Percentiles rank a stretch among this genome's conserved stretches.
Evolutionary conservation across 1,140 invertebrate genomes (phyloP).

Genomic region (Drosophila ohnishii): DNA sequence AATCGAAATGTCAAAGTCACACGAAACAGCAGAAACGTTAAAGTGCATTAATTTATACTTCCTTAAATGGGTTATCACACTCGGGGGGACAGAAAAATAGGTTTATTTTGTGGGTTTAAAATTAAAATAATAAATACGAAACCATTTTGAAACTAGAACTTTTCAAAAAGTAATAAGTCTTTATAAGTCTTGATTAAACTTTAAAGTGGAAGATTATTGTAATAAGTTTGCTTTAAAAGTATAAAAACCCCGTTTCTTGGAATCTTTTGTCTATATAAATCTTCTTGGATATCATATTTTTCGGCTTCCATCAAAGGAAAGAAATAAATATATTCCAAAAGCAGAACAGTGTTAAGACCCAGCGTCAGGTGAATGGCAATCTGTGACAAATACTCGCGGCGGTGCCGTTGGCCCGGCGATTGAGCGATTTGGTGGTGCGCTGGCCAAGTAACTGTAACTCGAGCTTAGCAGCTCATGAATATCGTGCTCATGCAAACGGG

Average conservation of each 20-base stretch:
- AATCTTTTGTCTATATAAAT: not conserved
- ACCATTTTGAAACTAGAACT: not conserved
- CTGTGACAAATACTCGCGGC: slow-evolving; percentile 44
- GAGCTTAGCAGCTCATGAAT: slow-evolving; percentile 82
- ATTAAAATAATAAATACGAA: not conserved
- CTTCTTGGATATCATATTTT: slow-evolving; percentile 1
- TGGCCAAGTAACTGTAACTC: slow-evolving; percentile 68
- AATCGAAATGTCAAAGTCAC: slow-evolving; percentile 75
- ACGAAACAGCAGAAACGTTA: slow-evolving; percentile 47
- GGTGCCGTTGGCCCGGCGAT: slow-evolving; percentile 21
- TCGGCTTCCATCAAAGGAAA: not conserved
- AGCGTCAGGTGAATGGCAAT: slow-evolving; percentile 58
- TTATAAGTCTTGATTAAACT: too few species aligned
- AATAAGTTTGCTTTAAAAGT: not conserved
- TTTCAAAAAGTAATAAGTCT: too few species aligned
- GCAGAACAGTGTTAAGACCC: not conserved
- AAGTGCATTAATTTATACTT: slow-evolving; percentile 67
- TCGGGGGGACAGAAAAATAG: not conserved
- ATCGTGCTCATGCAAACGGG: slow-evolving; percentile 81
- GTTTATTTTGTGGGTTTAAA: not conserved
- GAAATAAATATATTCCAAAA: not conserved
- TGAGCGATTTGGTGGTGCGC: slow-evolving; percentile 28
- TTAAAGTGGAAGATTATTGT: too few species aligned
- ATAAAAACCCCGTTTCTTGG: not conserved
- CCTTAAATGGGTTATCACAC: slow-evolving; percentile 8